Conservation (phyloP, 2,888 invertebrate genomes). For the Brassicogethes aeneus region DNA sequence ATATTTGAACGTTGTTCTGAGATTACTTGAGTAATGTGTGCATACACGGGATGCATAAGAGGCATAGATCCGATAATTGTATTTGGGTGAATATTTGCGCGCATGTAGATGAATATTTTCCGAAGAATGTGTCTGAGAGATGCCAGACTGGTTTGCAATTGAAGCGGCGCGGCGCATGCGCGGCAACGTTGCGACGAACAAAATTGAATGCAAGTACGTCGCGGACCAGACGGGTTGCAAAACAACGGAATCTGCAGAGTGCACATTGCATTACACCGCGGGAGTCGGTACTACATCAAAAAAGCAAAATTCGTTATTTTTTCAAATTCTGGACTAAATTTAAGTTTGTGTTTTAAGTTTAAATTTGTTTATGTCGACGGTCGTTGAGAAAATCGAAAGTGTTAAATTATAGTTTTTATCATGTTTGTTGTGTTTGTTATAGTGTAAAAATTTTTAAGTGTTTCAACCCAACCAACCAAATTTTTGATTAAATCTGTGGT, state of each 20-base stretch:
- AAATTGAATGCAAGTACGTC: constrained; percentile 32
- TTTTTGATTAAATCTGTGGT: constrained; percentile 27
- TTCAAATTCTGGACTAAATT: constrained; percentile 10
- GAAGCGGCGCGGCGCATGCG: constrained; percentile 26
- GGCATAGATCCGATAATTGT: too few species aligned
- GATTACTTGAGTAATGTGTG: too few species aligned
- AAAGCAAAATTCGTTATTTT: constrained; percentile 27
- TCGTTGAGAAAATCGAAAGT: constrained; percentile 14
- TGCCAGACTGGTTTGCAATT: constrained; percentile 34
- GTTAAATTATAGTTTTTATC: constrained; percentile 29
- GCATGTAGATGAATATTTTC: constrained; percentile 13
- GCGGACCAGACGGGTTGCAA: constrained; percentile 38
- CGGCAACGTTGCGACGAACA: constrained; percentile 27
- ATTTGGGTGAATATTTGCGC: not conserved
- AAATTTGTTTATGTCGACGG: constrained; percentile 15
- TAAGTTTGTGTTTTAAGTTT: constrained; percentile 22
- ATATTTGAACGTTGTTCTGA: too few species aligned
- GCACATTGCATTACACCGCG: constrained; percentile 40
- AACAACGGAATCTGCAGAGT: constrained; percentile 39
- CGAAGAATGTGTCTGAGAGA: constrained; percentile 22
- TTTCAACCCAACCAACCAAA: constrained; percentile 11
- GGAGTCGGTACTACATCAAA: constrained; percentile 41
- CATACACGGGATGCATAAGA: not conserved
- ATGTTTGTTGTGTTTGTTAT: constrained; percentile 41
- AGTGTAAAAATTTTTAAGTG: constrained; percentile 30